phyloP scores from a whole-genome alignment of 1,140 invertebrate species.

The Goniozus legneri region DNA sequence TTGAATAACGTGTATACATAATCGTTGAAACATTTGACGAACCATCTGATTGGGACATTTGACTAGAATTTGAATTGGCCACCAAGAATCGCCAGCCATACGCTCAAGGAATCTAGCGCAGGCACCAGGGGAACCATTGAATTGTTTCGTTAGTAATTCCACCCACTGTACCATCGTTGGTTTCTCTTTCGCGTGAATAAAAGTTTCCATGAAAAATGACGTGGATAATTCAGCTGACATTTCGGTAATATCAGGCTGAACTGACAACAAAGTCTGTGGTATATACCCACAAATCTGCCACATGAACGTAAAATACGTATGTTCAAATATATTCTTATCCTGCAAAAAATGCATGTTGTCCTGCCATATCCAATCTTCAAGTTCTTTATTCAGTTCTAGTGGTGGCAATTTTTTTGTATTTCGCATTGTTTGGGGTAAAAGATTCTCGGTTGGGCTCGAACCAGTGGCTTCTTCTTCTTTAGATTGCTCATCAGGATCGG shows the following conservation, averaged over 20 bases:
- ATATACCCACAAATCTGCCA: constrained; percentile 93
- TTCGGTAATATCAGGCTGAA: constrained; percentile 76
- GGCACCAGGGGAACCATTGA: constrained; percentile 84
- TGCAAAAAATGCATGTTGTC: constrained; percentile 93
- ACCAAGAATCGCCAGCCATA: constrained; percentile 90
- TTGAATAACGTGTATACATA: constrained; percentile 92
- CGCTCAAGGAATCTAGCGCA: constrained; percentile 91
- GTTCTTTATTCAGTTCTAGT: constrained; percentile 69
- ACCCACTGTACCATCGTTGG: constrained; percentile 97
- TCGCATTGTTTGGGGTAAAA: constrained; percentile 31
- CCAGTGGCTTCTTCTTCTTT: constrained; percentile 51
- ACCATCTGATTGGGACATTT: constrained; percentile 96
- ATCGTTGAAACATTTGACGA: constrained; percentile 87
- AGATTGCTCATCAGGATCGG: constrained; percentile 39
- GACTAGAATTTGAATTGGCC: constrained; percentile 91
- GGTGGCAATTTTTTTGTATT: constrained; percentile 37
- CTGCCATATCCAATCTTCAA: constrained; percentile 91
- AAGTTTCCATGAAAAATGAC: constrained; percentile 93
- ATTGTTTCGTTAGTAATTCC: constrained; percentile 90
- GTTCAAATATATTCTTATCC: constrained; percentile 94
- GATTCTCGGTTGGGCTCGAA: constrained; percentile 33
- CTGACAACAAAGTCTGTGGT: constrained; percentile 79
- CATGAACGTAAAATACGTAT: constrained; percentile 93
- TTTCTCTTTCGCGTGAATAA: constrained; percentile 96
- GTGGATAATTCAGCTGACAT: constrained; percentile 85